Evolutionary conservation across 2,113 vertebrate genomes (phyloP).

Genomic region (Gavia stellata): DNA sequence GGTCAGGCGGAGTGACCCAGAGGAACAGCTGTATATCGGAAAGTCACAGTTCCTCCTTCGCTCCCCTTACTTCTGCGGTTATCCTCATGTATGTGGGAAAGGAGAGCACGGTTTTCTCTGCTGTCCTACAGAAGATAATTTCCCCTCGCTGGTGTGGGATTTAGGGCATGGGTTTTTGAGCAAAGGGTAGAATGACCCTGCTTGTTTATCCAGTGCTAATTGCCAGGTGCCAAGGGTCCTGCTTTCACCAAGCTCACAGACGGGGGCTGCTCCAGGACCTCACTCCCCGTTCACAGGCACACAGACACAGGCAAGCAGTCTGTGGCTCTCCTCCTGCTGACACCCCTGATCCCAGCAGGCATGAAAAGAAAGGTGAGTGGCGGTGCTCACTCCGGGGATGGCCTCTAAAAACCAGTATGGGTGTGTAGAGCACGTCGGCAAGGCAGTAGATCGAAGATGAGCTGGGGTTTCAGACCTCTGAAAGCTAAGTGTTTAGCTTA

Average conservation of each 20-base stretch:
- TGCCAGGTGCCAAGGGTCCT: not conserved
- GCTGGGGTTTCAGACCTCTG: not conserved
- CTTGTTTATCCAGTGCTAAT: not conserved
- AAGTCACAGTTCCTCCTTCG: not conserved
- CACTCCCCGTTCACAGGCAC: fast-evolving
- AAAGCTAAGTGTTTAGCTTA: not conserved
- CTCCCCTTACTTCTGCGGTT: not conserved
- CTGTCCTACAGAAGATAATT: not conserved
- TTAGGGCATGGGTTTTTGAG: not conserved
- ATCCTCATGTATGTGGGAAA: not conserved
- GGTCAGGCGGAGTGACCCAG: not conserved
- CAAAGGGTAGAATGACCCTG: not conserved
- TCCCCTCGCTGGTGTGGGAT: not conserved
- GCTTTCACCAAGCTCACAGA: not conserved
- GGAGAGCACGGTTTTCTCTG: not conserved
- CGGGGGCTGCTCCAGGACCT: not conserved
- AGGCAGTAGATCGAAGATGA: not conserved
- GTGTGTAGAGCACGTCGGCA: not conserved
- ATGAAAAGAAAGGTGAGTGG: not conserved
- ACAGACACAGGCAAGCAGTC: not conserved
- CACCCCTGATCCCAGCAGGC: not conserved
- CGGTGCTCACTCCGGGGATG: not conserved
- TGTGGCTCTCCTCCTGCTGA: not conserved
- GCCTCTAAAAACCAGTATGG: not conserved
- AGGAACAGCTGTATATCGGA: not conserved